These are phyloP conservation scores for Agrotis puta DNA, from an alignment of 2,888 invertebrate genomes.

Conservation along the genomic window DNA sequence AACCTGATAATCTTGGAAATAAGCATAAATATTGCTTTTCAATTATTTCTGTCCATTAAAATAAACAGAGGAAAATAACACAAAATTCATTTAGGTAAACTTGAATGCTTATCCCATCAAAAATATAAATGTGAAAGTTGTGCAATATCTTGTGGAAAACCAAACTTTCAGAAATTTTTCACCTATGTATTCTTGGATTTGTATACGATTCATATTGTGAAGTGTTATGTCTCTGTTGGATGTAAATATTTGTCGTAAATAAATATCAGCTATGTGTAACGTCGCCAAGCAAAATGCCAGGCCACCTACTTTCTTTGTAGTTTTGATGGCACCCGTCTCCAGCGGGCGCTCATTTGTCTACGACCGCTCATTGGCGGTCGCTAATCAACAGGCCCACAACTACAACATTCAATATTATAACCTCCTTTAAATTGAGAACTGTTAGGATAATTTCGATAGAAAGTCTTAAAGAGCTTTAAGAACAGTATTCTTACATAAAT, in stretches of 20 bases:
- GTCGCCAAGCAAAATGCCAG: slow-evolving; percentile 63
- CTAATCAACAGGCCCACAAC: slow-evolving; percentile 70
- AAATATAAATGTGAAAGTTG: too few species aligned
- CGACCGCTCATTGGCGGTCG: slow-evolving; percentile 71
- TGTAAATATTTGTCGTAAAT: slow-evolving; percentile 52
- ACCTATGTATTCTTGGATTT: slow-evolving; percentile 20
- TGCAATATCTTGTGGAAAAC: not conserved
- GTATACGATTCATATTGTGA: slow-evolving; percentile 9
- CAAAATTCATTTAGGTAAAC: too few species aligned
- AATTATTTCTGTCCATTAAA: too few species aligned
- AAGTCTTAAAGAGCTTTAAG: not conserved
- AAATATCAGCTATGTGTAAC: slow-evolving; percentile 45
- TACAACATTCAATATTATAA: slow-evolving; percentile 29
- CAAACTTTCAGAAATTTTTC: not conserved
- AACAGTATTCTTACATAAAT: not conserved
- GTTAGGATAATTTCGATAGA: not conserved
- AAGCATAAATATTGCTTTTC: too few species aligned
- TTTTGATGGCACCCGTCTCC: slow-evolving; percentile 71
- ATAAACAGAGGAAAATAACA: too few species aligned
- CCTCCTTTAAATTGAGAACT: slow-evolving; percentile 16
- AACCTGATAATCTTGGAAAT: too few species aligned
- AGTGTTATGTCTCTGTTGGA: slow-evolving; percentile 20
- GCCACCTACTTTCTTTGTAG: slow-evolving; percentile 77
- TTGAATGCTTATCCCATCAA: too few species aligned
- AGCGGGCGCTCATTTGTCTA: slow-evolving; percentile 76